Percentiles rank a stretch among this genome's conserved stretches.
These are phyloP conservation scores for Drosophila takahashii DNA, from an alignment of 1,140 invertebrate species.

Conservation along the genomic window DNA sequence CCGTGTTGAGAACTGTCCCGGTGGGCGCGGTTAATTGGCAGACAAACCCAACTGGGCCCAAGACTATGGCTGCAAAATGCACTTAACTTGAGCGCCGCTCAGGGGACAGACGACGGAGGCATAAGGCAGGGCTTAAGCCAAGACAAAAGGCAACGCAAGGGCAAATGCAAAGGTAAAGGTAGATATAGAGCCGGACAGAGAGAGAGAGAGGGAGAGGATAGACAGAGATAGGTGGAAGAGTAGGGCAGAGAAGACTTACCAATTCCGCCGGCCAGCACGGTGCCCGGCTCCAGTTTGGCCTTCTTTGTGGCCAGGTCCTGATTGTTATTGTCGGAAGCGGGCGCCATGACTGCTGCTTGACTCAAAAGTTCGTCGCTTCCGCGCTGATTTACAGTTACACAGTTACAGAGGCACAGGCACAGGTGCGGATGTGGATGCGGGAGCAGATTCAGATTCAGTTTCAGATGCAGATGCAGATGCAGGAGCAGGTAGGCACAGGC, in stretches of 20 bases:
- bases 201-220: constrained; percentile 2
- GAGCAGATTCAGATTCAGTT: constrained; percentile 1
- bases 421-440: constrained; percentile 1
- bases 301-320: constrained; percentile 96
- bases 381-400: constrained; percentile 88
- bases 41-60: constrained; percentile 31
- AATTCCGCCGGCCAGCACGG: constrained; percentile 83
- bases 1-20: constrained; percentile 6
- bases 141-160: constrained; percentile 13
- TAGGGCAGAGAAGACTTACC: constrained; percentile 73
- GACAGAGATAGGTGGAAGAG: constrained; percentile 3
- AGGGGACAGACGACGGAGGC: constrained; percentile 21
- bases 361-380: constrained; percentile 97
- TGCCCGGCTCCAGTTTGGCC: constrained; percentile 87
- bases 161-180: constrained; percentile 8
- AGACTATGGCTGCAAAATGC: constrained; percentile 57
- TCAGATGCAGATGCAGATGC: constrained; percentile 29
- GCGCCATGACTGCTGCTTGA: constrained; percentile 97
- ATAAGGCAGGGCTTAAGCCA: constrained; percentile 24
- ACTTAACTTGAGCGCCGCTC: constrained; percentile 58
- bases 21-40: constrained; percentile 59
- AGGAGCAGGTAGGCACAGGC: constrained; percentile 34
- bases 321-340: constrained; percentile 96
- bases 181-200: not conserved
- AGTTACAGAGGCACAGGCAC: constrained; percentile 4